Conservation (phyloP, 1,140 invertebrate genomes). For the Lordiphosa collinella region DNA sequence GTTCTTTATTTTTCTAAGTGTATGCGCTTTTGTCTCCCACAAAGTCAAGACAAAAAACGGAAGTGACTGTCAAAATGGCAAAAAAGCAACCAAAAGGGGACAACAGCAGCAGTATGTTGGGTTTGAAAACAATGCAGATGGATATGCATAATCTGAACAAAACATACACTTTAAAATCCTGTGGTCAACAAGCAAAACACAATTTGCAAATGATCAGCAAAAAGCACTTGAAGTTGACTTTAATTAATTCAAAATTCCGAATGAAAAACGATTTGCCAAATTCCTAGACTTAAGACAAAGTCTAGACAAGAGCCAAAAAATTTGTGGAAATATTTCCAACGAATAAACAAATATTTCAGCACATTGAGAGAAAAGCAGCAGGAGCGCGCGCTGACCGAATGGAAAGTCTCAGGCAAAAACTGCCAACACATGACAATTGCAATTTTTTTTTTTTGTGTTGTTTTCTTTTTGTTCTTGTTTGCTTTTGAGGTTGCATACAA, state of each 20-base stretch:
- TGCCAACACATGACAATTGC: constrained; percentile 55
- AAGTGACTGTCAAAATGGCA: constrained; percentile 55
- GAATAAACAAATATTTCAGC: constrained; percentile 6
- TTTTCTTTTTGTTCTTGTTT: constrained; percentile 12
- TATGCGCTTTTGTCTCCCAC: no score
- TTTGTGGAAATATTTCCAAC: no score
- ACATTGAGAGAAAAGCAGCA: not conserved
- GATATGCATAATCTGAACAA: no score
- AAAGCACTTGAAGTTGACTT: constrained; percentile 12
- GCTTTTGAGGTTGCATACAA: constrained; percentile 24
- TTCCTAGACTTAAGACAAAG: not conserved
- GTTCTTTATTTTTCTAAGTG: no score
- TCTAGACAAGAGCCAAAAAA: no score
- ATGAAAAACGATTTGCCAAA: not conserved
- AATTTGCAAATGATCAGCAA: no score
- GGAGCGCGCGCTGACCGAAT: not conserved
- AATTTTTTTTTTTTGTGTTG: constrained; percentile 42
- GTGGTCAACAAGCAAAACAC: no score
- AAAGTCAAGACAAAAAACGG: constrained; percentile 24
- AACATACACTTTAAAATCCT: no score
- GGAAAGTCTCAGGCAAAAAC: constrained; percentile 34
- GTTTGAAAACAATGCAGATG: no score
- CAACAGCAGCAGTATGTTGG: not conserved
- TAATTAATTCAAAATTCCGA: not conserved
- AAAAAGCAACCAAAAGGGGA: constrained; percentile 4